Evolutionary conservation across 2,888 invertebrate species (phyloP).

Genomic region (Erebia palarica): DNA sequence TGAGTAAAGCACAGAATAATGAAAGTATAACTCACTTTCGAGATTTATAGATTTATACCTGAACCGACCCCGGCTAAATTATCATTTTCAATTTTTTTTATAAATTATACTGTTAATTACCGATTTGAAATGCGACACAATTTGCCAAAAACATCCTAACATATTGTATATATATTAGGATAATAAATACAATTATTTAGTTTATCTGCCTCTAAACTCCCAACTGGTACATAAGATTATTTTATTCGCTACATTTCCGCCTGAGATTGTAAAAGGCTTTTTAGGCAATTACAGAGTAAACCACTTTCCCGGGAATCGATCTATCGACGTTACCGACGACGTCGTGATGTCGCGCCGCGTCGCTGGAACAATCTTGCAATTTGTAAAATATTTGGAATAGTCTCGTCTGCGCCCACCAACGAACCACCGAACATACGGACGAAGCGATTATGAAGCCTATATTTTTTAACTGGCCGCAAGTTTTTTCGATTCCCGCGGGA

Average conservation of each 20-base stretch:
- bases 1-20: not conserved
- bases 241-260: not conserved
- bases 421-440: slow-evolving; percentile 45
- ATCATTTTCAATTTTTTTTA: no score
- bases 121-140: no score
- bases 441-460: slow-evolving; percentile 15
- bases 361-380: slow-evolving; percentile 68
- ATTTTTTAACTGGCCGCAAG: no score
- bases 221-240: not conserved
- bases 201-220: not conserved
- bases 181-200: no score
- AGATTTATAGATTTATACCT: no score
- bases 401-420: slow-evolving; percentile 71
- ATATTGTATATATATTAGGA: no score
- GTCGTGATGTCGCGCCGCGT: slow-evolving; percentile 59
- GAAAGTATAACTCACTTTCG: not conserved
- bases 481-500: no score
- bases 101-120: no score
- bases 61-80: no score
- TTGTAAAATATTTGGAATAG: slow-evolving; percentile 77
- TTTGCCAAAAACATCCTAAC: no score
- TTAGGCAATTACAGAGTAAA: slow-evolving; percentile 32
- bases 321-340: slow-evolving; percentile 50
- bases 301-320: slow-evolving; percentile 49
- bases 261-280: slow-evolving; percentile 16